These are phyloP conservation scores for Cynoglossus semilaevis DNA, from an alignment of 2,113 vertebrate species.

Conservation along the genomic window DNA sequence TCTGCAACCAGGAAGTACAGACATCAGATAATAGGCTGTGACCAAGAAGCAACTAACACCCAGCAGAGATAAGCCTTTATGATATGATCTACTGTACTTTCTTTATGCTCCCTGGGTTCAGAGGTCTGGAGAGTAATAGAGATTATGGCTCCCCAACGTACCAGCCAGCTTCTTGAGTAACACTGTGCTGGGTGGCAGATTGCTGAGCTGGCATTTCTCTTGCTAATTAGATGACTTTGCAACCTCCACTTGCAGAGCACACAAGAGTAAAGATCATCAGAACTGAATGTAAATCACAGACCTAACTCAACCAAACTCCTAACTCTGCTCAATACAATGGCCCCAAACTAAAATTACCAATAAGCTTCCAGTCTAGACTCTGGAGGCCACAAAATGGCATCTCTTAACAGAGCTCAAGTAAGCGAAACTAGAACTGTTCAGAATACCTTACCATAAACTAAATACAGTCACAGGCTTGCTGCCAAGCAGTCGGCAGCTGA, in stretches of 20 bases:
- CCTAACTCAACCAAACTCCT: conserved; percentile 17
- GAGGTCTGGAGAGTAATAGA: conserved; percentile 51
- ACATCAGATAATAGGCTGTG: conserved; percentile 53
- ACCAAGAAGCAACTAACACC: conserved; percentile 47
- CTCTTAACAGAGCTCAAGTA: no score
- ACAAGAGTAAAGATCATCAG: conserved; percentile 56
- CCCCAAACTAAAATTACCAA: no score
- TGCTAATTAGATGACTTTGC: conserved; percentile 66
- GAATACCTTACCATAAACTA: no score
- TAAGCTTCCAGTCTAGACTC: no score
- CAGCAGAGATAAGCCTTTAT: conserved; percentile 50
- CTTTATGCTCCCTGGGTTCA: conserved; percentile 45
- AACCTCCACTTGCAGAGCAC: conserved; percentile 58
- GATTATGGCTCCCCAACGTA: conserved; percentile 46
- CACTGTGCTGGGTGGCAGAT: conserved; percentile 44
- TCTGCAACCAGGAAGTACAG: conserved; percentile 58
- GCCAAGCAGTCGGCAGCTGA: no score
- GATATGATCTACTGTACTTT: conserved; percentile 42
- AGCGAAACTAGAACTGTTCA: no score
- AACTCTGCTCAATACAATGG: neutral
- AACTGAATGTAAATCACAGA: conserved; percentile 31
- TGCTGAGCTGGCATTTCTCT: conserved; percentile 59
- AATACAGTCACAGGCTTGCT: no score
- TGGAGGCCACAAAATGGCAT: no score
- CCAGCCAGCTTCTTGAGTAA: conserved; percentile 49